Conservation (phyloP, 2,888 invertebrate genomes). For the Ferrisia virgata region DNA sequence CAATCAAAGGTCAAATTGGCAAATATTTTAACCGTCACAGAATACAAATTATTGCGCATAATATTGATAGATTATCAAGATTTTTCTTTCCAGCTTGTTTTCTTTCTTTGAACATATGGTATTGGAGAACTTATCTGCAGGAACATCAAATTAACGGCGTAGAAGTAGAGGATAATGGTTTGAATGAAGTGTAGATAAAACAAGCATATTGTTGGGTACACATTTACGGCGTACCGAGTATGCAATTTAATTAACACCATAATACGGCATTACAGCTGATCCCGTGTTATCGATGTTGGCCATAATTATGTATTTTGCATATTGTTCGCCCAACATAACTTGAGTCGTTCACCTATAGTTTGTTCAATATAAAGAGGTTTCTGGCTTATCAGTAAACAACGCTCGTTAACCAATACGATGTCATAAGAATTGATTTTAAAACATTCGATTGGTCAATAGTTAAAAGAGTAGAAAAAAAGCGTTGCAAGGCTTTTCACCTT, state of each 20-base stretch:
- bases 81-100: conserved; percentile 22
- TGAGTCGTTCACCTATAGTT: too few relatives aligned
- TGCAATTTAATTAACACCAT: background rate
- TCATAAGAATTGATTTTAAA: too few relatives aligned
- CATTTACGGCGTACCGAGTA: background rate
- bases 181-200: background rate
- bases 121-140: conserved; percentile 30
- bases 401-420: too few relatives aligned
- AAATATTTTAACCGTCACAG: background rate
- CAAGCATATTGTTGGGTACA: background rate
- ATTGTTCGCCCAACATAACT: too few relatives aligned
- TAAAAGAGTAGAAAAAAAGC: too few relatives aligned
- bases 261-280: background rate
- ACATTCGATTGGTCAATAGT: too few relatives aligned
- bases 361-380: too few relatives aligned
- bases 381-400: too few relatives aligned
- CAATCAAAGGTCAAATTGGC: background rate
- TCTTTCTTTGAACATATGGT: background rate
- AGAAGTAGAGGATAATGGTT: background rate
- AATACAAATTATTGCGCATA: conserved; percentile 25
- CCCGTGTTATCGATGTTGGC: too few relatives aligned
- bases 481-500: too few relatives aligned
- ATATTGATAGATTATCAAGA: conserved; percentile 30
- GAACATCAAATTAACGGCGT: background rate
- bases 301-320: too few relatives aligned